These are phyloP conservation scores for Aphidius colemani DNA, from an alignment of 2,888 invertebrate species.

Conservation along the genomic window DNA sequence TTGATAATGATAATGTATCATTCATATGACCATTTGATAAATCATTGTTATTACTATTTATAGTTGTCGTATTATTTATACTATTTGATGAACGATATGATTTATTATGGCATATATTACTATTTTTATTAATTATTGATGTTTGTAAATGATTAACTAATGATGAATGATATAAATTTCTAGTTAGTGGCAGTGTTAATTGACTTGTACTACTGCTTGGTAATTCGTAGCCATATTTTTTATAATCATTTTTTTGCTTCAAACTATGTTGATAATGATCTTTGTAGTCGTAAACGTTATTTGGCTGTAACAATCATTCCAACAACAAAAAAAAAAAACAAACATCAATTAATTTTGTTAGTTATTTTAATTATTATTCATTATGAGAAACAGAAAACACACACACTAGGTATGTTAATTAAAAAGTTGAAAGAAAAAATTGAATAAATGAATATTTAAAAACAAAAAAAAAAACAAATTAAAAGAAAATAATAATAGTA, in stretches of 20 bases:
- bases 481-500: background rate
- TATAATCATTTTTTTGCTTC: conserved; percentile 57
- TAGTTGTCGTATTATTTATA: background rate
- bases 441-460: background rate
- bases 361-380: background rate
- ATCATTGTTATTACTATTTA: conserved; percentile 30
- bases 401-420: too few species aligned
- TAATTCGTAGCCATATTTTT: conserved; percentile 60
- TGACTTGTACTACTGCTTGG: conserved; percentile 57
- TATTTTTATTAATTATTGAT: conserved; percentile 50
- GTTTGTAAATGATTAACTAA: conserved; percentile 55
- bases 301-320: conserved; percentile 56
- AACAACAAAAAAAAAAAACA: too few species aligned
- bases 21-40: conserved; percentile 30
- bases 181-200: conserved; percentile 57
- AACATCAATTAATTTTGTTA: conserved; percentile 41
- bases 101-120: conserved; percentile 32
- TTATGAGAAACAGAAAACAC: background rate
- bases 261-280: conserved; percentile 48
- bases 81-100: conserved; percentile 31
- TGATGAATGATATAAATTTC: conserved; percentile 55
- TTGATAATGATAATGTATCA: conserved; percentile 39
- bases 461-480: background rate
- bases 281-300: conserved; percentile 59
- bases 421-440: background rate